Base-by-base conservation (phyloP, 92 coral and sea anemone species). In the Epizoanthus rinbou region DNA sequence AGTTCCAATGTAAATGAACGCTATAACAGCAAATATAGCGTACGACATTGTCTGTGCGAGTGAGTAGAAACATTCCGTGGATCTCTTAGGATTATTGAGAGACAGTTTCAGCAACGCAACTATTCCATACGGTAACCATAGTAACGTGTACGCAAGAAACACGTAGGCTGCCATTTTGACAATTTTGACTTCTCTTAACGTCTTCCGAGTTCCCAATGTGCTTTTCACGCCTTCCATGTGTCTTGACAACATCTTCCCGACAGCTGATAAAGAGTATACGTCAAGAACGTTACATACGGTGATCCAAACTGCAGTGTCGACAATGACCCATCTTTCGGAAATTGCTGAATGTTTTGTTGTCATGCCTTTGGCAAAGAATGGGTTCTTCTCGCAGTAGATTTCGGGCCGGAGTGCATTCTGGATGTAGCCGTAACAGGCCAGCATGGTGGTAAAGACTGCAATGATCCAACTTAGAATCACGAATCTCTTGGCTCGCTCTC, bases 131-230 rank as follows among this genome's bases (percentile, higher is more conserved):
- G 82, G 82, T 23, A 78, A n/a, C 82, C 82, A 78, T 8, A 78
- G 45, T 22, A 62, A 3, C 8, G 64, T 70, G 66, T 78, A 78
- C 21, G 82, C 82, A 17, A 78, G 41, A 62, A 78, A 78, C 17
- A 78, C 82, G 57, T 78, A 78, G 24, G 82, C 60, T 4, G 82
- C 82, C 72, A 78, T 62, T 66, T 78, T 78, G 45, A 78, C 82
- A 23, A 78, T 78, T 21, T 78, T 78, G 21, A 78, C 82, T n/a
- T 78, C 82, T 21, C 71, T 69, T 78, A 78, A 63, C 6, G 82
- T 57, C 52, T 63, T 62, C 35, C 72, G 82, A 62, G 69, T 22
- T 37, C 82, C 82, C 4, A 62, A 15, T 21, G 57, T 78, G 31
- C 15, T 78, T 60, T 78, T 62, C 57, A 78, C 82, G 21, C 72